Evolutionary conservation across 2,888 invertebrate species (phyloP), one percentile per base, ranked within the genome.

Genomic region (Nomada goodeniana): DNA sequence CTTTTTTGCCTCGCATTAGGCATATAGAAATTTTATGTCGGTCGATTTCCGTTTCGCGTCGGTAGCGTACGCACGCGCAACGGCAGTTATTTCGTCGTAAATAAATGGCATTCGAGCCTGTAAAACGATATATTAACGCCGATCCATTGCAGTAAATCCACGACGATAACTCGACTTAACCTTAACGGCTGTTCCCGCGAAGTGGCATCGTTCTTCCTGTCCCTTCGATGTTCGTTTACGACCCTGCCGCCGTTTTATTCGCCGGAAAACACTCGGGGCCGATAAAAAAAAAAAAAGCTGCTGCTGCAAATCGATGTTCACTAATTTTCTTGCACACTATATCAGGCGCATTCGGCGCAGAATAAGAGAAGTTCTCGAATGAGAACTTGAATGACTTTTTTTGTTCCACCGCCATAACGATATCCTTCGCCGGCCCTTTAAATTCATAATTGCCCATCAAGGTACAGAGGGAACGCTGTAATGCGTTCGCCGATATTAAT

Each of bases 91-190:
- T 77, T 57, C 47, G 29, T 73, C 68, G 85, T 69, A 82, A 82
- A 85, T 79, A 71, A 77, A 81, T 87, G 79, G 80, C 76, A 75
- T n/a, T 65, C 65, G 68, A 78, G 78, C 80, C 53, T 76, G 76
- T 83, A 87, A 87, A 80, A 83, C 81, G 83, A 82, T 80, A 71
- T 76, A 86, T 87, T 88, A 88, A 86, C 74, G 69, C 67, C 70
- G 84, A 82, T 84, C 63, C 78, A 42, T 77, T 57, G 79, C 67
- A 78, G 76, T 87, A 82, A 88, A 88, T 87, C 75, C 76, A 72
- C 61, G 72, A 74, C 73, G 85, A 85, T 87, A 83, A 87, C 81
- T 83, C 75, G 77, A 80, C 69, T 78, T 86, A 86, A 86, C 74
- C 71, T 87, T 83, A 87, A 86, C 87, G 79, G 82, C 78, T 67